Base-by-base conservation (phyloP, 2,888 invertebrate species). In the Syrista parreyssii region DNA sequence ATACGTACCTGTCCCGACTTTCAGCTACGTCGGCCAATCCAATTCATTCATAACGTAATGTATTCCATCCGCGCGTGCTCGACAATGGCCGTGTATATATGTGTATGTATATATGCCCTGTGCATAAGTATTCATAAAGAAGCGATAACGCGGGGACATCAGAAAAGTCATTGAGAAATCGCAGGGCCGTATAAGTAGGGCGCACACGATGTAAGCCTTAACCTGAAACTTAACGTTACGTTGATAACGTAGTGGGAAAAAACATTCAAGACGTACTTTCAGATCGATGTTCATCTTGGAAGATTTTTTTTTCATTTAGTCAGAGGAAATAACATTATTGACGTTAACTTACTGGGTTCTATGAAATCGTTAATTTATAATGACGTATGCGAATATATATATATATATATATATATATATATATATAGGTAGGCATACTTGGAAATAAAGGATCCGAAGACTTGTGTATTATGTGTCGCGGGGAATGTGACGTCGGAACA, bases 1-100 rank as follows among this genome's bases (percentile, higher is more conserved):
- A 31, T 31, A 71, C 71, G 71, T 33, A 71, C 71, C 71, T 31
- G 71, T 71, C 71, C 71, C 23, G 31, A 33, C 71, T 32, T 31
- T 71, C 71, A 31, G 71, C 32, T 33, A 32, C 32, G 33, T 33
- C 31, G 71, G 71, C 71, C 71, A 71, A 71, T 71, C 71, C 76
- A 55, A 75, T 81, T 81, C 75, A 79, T 79, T 77, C 78, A 32
- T 40, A 35, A 78, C 55, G 73, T 81, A 81, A 81, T 78, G 76
- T 79, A 81, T 78, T 78, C 81, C 35, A 31, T 40, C 40, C 68
- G 73, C 71, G 73, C 75, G 78, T 71, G 31, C 71, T 71, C 12
- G 33, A 78, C 75, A 81, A 81, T 79, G 68, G 33, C 76, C 75
- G 73, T 73, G 36, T 69, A 12, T 69, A 31, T 32, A 32, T 31